Evolutionary conservation across 2,797 vertebrate species (phyloP), one percentile per base, ranked within the genome.

Genomic region (Lagodon rhomboides): DNA sequence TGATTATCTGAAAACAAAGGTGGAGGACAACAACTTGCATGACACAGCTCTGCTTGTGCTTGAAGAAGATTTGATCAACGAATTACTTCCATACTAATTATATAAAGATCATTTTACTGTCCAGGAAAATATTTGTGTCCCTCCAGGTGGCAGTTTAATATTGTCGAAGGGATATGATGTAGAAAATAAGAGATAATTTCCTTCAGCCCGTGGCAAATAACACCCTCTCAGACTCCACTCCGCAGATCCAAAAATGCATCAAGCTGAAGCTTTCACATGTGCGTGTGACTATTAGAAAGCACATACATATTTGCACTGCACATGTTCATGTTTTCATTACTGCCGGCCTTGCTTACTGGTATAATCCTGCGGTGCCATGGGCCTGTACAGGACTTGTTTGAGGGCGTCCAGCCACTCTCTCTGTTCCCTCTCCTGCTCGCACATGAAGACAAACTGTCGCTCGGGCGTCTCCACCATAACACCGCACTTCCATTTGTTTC

Each of bases 351-450:
- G n/a, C 89, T 96, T 91, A 96, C 96, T 75, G 1, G 87, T 87
- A 46, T 93, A 91, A 84, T 94, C 94, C 85, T 96, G 95, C 0
- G 94, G 92, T 0, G 93, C 87, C 95, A 97, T 94, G 49, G 96
- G 96, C 16, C 93, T 93, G 18, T 91, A 89, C 54, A 97, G 93
- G 75, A 99, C 89, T 38, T 93, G 86, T 13, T 81, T 92, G 16
- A 99, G 90, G 23, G 94, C 96, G 0, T 96, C 93, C 73, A 98
- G 84, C 98, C 98, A 99, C 79, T 98, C 96, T 5, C 3, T 95
- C 90, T 96, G 97, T 59, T 97, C 97, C 20, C 82, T 91, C 66
- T 96, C 96, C 0, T 94, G 96, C 88, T 98, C 95, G 34, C 97
- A 99, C 91, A 96, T 94, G 84, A 99, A 96, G 77, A 98, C 68